phyloP scores from a whole-genome alignment of 2,113 vertebrate species.

The Calypte anna region DNA sequence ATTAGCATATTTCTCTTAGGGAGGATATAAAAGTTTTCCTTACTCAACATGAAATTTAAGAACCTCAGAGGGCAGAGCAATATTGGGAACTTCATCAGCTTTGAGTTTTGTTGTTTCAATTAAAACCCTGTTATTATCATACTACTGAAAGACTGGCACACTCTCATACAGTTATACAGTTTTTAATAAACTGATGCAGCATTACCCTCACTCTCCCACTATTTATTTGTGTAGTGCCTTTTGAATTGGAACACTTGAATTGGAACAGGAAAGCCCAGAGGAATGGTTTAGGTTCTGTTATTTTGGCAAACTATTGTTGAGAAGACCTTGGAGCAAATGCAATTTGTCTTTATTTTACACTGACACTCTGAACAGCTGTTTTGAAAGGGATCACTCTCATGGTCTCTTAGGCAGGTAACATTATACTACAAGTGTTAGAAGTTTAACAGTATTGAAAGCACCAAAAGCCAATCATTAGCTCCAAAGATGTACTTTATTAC shows the following conservation, averaged over 20 bases:
- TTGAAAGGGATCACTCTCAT: background rate
- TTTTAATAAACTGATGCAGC: background rate
- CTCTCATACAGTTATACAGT: fast-evolving
- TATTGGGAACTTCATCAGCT: background rate
- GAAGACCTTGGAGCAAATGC: background rate
- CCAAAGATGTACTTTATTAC: constrained; percentile 66
- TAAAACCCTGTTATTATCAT: background rate
- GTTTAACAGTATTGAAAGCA: background rate
- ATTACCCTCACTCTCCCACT: background rate
- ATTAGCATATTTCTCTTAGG: background rate
- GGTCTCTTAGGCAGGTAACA: fast-evolving
- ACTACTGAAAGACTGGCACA: background rate
- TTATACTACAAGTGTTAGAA: background rate
- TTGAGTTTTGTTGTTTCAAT: background rate
- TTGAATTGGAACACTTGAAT: background rate
- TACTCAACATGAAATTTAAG: background rate
- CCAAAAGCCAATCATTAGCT: background rate
- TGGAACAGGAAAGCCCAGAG: background rate
- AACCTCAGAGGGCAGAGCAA: background rate
- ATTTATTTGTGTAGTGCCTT: fast-evolving
- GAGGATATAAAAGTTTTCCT: background rate
- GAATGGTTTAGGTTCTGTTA: background rate
- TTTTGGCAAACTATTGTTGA: background rate
- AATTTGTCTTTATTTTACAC: background rate
- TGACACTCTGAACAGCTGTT: background rate